Conservation (phyloP, 2,113 vertebrate genomes). For the Grus americana region DNA sequence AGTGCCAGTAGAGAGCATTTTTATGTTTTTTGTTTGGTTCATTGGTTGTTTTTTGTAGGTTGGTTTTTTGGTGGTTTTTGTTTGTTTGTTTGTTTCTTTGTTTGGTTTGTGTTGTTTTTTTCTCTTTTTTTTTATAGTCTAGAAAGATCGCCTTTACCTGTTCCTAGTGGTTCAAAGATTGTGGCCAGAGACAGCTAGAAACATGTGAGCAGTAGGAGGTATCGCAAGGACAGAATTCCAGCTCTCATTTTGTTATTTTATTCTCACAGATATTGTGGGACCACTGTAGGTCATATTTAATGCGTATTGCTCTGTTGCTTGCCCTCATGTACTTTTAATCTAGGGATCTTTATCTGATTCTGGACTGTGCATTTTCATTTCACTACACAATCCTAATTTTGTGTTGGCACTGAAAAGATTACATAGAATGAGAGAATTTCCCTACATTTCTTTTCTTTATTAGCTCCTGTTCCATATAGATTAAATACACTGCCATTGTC, state of each 20-base stretch:
- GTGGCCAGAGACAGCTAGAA: not conserved
- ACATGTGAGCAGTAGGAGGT: rapidly evolving
- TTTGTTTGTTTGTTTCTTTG: not conserved
- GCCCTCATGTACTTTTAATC: not conserved
- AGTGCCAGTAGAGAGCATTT: not conserved
- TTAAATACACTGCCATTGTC: not conserved
- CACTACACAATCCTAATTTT: not conserved
- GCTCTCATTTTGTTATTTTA: not conserved
- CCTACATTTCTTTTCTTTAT: not conserved
- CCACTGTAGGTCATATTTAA: not conserved
- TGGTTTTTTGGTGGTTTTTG: not conserved
- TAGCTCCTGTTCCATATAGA: not conserved
- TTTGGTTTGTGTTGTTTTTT: not conserved
- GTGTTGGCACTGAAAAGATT: not conserved
- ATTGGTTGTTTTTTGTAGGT: not conserved
- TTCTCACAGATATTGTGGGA: not conserved
- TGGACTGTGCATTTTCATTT: not conserved
- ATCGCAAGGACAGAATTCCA: not conserved
- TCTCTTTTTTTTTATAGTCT: not conserved
- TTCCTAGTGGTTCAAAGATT: not conserved
- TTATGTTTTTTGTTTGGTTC: not conserved
- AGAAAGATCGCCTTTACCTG: not conserved
- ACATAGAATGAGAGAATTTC: not conserved
- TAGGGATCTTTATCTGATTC: not conserved
- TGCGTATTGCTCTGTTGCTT: not conserved